Evolutionary conservation across 2,888 invertebrate species (phyloP).

Genomic region (Cataglyphis livida): DNA sequence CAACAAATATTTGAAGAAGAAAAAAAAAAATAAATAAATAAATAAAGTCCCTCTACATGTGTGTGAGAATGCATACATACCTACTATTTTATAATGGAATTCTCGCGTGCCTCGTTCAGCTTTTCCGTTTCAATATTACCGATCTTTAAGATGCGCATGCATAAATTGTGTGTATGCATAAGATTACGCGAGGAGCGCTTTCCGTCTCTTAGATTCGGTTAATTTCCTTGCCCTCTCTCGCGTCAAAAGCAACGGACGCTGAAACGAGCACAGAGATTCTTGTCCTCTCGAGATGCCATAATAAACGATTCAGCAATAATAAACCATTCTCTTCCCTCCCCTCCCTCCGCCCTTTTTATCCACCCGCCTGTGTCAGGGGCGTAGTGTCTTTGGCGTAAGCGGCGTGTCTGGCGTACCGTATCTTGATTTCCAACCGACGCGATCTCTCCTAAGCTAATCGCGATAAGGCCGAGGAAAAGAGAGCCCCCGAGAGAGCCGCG

Average conservation of each 20-base stretch:
- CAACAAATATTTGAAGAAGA: background rate
- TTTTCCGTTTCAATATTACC: background rate
- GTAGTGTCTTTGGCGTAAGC: background rate
- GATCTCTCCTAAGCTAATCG: slow-evolving; percentile 46
- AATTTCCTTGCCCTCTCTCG: slow-evolving; percentile 12
- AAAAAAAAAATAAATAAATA: no score
- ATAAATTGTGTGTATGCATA: background rate
- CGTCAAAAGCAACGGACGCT: slow-evolving; percentile 11
- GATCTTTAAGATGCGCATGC: background rate
- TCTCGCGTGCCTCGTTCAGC: background rate
- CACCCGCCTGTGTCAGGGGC: slow-evolving; percentile 26
- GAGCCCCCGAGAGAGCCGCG: slow-evolving; percentile 63
- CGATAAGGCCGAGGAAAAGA: slow-evolving; percentile 49
- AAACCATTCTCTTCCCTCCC: background rate
- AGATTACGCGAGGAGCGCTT: background rate
- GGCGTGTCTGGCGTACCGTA: slow-evolving; percentile 18
- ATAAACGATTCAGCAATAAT: background rate
- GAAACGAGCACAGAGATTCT: slow-evolving; percentile 9
- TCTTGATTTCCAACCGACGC: slow-evolving; percentile 52
- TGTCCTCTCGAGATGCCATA: slow-evolving; percentile 21
- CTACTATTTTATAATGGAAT: background rate
- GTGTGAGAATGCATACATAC: background rate
- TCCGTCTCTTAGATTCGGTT: slow-evolving; percentile 18
- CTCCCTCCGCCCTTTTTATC: background rate
- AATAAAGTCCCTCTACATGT: background rate